Conservation (phyloP, 2,888 invertebrate species). For the Eupithecia tripunctaria region DNA sequence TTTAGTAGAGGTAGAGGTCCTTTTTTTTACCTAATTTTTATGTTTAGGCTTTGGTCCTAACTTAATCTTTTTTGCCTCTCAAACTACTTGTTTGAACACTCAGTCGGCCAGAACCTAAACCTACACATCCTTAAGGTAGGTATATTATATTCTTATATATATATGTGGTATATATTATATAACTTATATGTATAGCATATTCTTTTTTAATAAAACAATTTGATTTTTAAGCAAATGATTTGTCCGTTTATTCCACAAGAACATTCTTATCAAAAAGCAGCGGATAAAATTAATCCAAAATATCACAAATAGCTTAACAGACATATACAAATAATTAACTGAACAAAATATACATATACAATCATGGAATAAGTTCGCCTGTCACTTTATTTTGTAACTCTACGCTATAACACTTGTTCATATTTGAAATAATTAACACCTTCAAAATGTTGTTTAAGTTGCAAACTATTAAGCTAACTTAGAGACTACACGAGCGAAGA, state of each 20-base stretch:
- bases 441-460: neutral
- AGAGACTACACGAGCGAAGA: neutral
- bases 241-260: conserved; percentile 7
- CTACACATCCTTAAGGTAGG: neutral
- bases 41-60: neutral
- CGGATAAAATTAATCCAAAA: neutral
- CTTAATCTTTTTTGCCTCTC: neutral
- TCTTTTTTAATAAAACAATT: neutral
- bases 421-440: neutral
- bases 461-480: neutral
- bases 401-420: neutral
- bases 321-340: neutral
- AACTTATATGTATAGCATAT: no score
- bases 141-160: no score
- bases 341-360: neutral
- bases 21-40: neutral
- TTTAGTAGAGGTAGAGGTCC: neutral
- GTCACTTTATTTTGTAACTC: neutral
- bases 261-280: conserved; percentile 5
- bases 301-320: conserved; percentile 9
- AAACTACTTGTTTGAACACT: neutral
- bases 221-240: neutral
- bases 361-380: neutral
- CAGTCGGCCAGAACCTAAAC: neutral
- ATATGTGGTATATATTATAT: no score